Evolutionary conservation across 2,797 vertebrate genomes (phyloP).

Genomic region (Parambassis ranga): DNA sequence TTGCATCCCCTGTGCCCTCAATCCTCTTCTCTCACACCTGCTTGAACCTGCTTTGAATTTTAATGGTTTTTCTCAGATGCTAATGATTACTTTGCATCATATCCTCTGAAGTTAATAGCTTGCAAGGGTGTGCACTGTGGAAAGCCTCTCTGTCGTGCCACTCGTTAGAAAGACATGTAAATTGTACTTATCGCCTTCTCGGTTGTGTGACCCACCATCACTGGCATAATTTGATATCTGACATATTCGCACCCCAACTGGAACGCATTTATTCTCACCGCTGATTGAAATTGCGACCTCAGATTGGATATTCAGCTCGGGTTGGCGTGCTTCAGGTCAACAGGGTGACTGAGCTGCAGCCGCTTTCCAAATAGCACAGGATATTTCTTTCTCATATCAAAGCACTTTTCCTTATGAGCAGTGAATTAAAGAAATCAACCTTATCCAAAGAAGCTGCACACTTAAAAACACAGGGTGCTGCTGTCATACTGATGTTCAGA

Average conservation of each 20-base stretch:
- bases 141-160: conserved; percentile 57
- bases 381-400: conserved; percentile 7
- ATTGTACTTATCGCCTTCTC: conserved; percentile 72
- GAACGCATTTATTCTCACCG: conserved; percentile 42
- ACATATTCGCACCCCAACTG: conserved; percentile 45
- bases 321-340: conserved; percentile 29
- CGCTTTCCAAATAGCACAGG: conserved; percentile 26
- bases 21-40: conserved; percentile 62
- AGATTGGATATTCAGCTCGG: conserved; percentile 54
- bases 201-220: conserved; percentile 65
- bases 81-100: conserved; percentile 70
- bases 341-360: conserved; percentile 25
- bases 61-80: conserved; percentile 69
- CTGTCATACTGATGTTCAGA: neutral
- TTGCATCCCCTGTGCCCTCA: conserved; percentile 13
- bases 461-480: neutral
- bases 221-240: conserved; percentile 73
- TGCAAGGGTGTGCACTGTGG: conserved; percentile 40
- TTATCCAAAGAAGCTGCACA: neutral
- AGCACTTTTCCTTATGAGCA: neutral
- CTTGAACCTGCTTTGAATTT: conserved; percentile 69
- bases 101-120: conserved; percentile 71
- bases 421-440: conserved; percentile 22
- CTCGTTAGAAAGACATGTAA: conserved; percentile 69
- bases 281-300: conserved; percentile 65